Conservation (phyloP, 2,888 invertebrate species). For the Campoletis raptor region DNA sequence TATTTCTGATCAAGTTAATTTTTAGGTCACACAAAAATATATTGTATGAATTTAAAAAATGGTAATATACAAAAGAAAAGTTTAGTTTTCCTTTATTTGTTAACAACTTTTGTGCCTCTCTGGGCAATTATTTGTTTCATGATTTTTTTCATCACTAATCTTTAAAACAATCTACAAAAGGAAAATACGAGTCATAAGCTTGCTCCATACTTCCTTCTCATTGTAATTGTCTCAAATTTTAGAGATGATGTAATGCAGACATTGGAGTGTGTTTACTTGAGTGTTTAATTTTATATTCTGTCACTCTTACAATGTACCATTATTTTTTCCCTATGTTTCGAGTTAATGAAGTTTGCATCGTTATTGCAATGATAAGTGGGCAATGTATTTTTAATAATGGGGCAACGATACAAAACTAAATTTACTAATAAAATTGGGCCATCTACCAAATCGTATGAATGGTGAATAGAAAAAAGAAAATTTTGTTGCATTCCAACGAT, state of each 20-base stretch:
- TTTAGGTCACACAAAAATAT: too few species aligned
- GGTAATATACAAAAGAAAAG: too few species aligned
- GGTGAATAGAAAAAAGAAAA: too few species aligned
- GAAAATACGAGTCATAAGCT: background rate
- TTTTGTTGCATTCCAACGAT: too few species aligned
- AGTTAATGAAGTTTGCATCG: too few species aligned
- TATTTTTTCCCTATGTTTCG: background rate
- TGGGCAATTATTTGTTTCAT: background rate
- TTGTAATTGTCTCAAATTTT: background rate
- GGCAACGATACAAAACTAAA: too few species aligned
- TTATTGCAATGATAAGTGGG: too few species aligned
- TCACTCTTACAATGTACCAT: background rate
- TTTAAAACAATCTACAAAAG: background rate
- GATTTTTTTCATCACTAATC: background rate
- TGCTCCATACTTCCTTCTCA: background rate
- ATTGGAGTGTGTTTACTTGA: background rate
- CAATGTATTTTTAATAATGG: too few species aligned
- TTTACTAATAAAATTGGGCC: too few species aligned
- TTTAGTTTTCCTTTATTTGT: background rate
- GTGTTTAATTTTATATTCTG: background rate
- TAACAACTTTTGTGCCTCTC: background rate
- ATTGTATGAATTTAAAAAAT: too few species aligned
- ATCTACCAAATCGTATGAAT: too few species aligned
- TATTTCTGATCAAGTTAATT: too few species aligned
- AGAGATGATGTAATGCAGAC: constrained; percentile 1